Conservation (phyloP, 2,888 invertebrate species). For the Hyles lineata region DNA sequence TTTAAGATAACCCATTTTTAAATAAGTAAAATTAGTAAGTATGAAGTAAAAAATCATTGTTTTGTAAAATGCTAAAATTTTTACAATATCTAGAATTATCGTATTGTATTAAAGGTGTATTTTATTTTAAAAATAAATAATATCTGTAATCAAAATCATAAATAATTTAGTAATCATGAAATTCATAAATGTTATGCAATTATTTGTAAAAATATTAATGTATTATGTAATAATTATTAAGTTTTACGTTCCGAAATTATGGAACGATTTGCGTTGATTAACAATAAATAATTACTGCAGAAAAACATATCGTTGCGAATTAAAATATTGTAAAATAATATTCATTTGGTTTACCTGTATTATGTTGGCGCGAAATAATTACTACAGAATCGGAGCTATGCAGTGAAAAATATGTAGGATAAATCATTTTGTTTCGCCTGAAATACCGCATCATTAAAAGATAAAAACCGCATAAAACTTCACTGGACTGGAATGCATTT, state of each 20-base stretch:
- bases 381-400: neutral
- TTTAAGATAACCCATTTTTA: constrained; percentile 36
- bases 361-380: no score
- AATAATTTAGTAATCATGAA: constrained; percentile 5
- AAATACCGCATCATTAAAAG: neutral
- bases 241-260: neutral
- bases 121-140: constrained; percentile 28
- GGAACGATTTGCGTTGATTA: neutral
- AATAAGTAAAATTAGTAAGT: constrained; percentile 33
- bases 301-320: constrained; percentile 4
- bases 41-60: constrained; percentile 35
- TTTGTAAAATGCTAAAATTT: constrained; percentile 40
- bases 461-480: no score
- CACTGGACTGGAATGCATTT: no score
- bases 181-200: neutral
- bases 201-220: neutral
- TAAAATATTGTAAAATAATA: neutral
- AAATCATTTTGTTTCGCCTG: neutral
- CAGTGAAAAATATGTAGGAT: neutral
- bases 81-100: constrained; percentile 29
- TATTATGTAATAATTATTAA: no score
- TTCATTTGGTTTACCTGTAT: no score
- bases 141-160: constrained; percentile 9
- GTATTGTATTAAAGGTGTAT: constrained; percentile 29
- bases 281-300: no score